Conservation (phyloP, 2,113 vertebrate genomes). For the Cyprinodon brontotheroides region DNA sequence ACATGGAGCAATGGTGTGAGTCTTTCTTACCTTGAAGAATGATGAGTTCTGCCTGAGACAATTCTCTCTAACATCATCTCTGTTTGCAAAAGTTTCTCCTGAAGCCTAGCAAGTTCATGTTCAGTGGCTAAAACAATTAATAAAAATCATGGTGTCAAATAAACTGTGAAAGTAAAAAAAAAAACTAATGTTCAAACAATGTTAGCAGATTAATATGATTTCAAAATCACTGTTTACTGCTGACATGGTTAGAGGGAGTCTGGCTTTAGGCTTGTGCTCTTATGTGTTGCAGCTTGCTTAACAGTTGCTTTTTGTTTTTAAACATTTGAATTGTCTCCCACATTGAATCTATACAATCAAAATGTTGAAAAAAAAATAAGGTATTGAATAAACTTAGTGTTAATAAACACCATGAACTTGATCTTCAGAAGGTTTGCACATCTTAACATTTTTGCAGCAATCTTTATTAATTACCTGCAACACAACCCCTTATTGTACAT, state of each 20-base stretch:
- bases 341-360: neutral
- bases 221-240: neutral
- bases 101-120: slow-evolving; percentile 86
- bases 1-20: neutral
- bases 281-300: neutral
- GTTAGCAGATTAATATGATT: neutral
- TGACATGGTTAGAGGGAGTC: neutral
- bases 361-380: neutral
- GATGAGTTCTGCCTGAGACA: slow-evolving; percentile 80
- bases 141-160: neutral
- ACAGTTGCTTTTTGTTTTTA: too few species aligned
- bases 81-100: slow-evolving; percentile 87
- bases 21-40: slow-evolving; percentile 80
- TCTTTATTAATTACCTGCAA: too few species aligned
- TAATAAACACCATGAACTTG: neutral
- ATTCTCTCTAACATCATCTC: slow-evolving; percentile 89
- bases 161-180: neutral
- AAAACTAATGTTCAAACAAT: neutral
- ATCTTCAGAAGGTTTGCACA: too few species aligned
- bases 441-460: too few species aligned
- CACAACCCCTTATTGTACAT: too few species aligned
- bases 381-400: neutral
- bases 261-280: neutral
- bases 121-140: slow-evolving; percentile 76
- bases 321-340: neutral